Evolutionary conservation across 2,888 invertebrate species (phyloP).

Genomic region (Archips crataeganus): DNA sequence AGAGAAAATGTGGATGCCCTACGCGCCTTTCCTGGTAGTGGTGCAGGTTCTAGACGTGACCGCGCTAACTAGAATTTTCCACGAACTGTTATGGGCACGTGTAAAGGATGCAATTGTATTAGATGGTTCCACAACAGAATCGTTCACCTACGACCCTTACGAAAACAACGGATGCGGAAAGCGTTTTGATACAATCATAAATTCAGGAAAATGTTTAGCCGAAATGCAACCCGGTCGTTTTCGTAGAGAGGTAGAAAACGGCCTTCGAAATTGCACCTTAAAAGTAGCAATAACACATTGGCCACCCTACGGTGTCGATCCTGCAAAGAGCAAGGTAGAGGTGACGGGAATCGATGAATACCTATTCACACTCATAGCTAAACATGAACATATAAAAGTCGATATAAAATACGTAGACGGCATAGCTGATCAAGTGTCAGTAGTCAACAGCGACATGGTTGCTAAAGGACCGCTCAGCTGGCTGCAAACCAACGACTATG

Average conservation of each 20-base stretch:
- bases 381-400: constrained; percentile 57
- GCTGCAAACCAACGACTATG: constrained; percentile 49
- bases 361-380: constrained; percentile 56
- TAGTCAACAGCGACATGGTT: constrained; percentile 45
- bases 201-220: constrained; percentile 57
- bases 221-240: constrained; percentile 49
- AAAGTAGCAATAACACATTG: constrained; percentile 56
- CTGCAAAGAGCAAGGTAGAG: neutral
- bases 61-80: constrained; percentile 55
- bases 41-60: constrained; percentile 47
- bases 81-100: constrained; percentile 54
- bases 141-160: constrained; percentile 68
- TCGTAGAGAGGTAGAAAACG: constrained; percentile 55
- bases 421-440: constrained; percentile 47
- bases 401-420: constrained; percentile 52
- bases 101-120: constrained; percentile 59
- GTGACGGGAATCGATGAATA: constrained; percentile 50
- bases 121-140: constrained; percentile 50
- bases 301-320: constrained; percentile 61
- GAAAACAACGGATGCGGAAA: constrained; percentile 67
- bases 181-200: constrained; percentile 56
- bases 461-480: constrained; percentile 53
- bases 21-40: constrained; percentile 56
- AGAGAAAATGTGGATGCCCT: constrained; percentile 61
- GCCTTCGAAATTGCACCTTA: constrained; percentile 61